Evolutionary conservation across 1,140 invertebrate species (phyloP).

Genomic region (Papilio aristodemus): DNA sequence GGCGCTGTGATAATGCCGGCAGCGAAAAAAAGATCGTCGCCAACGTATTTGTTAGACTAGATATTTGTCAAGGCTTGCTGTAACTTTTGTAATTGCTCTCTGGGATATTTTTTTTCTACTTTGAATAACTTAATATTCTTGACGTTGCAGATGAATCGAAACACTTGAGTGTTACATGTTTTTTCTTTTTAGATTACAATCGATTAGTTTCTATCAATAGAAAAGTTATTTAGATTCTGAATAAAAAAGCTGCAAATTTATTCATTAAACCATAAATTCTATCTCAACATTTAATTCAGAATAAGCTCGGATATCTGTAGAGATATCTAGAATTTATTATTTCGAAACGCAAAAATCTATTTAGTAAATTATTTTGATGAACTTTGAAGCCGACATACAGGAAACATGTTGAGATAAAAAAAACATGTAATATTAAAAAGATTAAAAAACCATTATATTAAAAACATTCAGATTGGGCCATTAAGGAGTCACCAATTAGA

Average conservation of each 20-base stretch:
- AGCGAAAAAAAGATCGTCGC: slow-evolving; percentile 57
- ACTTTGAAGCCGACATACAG: neutral
- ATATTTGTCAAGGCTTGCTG: slow-evolving; percentile 70
- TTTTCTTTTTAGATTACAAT: slow-evolving; percentile 6
- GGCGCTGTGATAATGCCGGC: slow-evolving; percentile 62
- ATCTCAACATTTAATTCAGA: slow-evolving; percentile 4
- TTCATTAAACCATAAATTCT: neutral
- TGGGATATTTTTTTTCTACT: slow-evolving; percentile 35
- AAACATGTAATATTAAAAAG: neutral
- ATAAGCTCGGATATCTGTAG: slow-evolving; percentile 16
- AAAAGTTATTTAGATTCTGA: slow-evolving; percentile 2
- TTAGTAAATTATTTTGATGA: slow-evolving; percentile 21
- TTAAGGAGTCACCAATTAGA: neutral
- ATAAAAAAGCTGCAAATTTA: slow-evolving; percentile 5
- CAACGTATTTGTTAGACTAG: slow-evolving; percentile 69
- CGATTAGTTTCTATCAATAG: slow-evolving; percentile 1
- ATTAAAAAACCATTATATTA: neutral
- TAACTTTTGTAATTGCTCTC: slow-evolving; percentile 72
- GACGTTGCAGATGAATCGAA: neutral
- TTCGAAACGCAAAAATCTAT: slow-evolving; percentile 12
- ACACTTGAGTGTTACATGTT: neutral
- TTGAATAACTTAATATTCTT: neutral
- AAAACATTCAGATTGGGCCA: neutral
- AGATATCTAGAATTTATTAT: slow-evolving; percentile 20
- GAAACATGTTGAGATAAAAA: slow-evolving; percentile 8